Base-by-base conservation (phyloP, 30 jellyfish, hydroid and myxozoan species). In the Catostylus mosaicus region DNA sequence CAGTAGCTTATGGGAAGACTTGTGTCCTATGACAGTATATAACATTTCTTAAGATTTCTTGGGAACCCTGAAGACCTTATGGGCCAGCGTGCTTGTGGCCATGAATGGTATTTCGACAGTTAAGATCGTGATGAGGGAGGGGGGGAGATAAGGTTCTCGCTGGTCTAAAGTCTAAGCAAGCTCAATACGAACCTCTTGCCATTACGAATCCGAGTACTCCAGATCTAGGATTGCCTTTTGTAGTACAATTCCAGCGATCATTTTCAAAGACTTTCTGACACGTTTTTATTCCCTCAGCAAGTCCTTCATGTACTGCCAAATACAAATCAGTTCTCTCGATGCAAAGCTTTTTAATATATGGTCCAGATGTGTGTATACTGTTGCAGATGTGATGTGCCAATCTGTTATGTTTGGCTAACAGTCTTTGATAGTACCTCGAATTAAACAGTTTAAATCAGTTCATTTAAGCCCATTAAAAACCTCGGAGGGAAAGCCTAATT, bases 201-300 rank as follows among this genome's bases (percentile, higher is more conserved):
- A 93, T 93, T 34, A 87, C 96, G 30, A 82, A 79, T 5, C 96
- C 96, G 19, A 93, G 91, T 8, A 93, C 54, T 14, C 83, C 92
- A 40, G 80, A 51, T 30, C 67, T 45, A 0, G 85, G 89, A 23
- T 75, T 87, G 19, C 89, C 93, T 32, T 67, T 73, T 18, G 97
- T 88, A 16, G 97, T 80, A 79, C 98, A 93, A 69, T 93, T 93
- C 98, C 98, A 93, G 22, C 98, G 89, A 26, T 86, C 88, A 40
- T 83, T 73, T 35, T 82, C 80, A 68, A 93, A 93, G 32, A 59
- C 52, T 50, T 27, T 46, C 52, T 87, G 90, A 63, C 98, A 93
- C n/a, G 89, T 78, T 70, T 78, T 80, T 31, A 93, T 56, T 18
- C 98, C 98, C 31, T 69, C 70, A 4, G 85, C 83, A 40, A 93